phyloP scores from a whole-genome alignment of 2,113 vertebrate species.

The Echinops telfairi region DNA sequence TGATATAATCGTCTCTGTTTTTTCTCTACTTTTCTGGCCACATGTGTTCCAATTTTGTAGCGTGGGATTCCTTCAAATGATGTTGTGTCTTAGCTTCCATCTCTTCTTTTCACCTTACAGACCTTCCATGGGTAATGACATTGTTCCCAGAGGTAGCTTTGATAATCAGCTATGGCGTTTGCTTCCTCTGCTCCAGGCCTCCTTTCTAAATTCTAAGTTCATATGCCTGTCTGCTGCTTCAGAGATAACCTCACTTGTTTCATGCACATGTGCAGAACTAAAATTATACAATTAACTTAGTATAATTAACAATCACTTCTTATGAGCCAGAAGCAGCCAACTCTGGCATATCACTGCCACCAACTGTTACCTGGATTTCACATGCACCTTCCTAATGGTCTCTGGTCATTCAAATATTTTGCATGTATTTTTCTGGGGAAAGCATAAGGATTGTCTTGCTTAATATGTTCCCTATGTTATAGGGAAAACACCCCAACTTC shows the following conservation, averaged over 20 bases:
- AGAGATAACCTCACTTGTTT: neutral
- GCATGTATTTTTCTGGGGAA: neutral
- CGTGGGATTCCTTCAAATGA: neutral
- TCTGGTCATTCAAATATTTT: neutral
- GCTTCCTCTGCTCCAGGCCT: neutral
- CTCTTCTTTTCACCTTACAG: neutral
- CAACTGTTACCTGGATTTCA: neutral
- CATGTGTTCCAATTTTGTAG: neutral
- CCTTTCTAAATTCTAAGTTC: neutral
- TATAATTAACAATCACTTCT: neutral
- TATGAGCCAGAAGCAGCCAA: neutral
- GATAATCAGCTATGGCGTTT: neutral
- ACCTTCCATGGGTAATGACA: neutral
- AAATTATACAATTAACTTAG: neutral
- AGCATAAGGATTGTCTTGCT: neutral
- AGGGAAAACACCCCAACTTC: no score
- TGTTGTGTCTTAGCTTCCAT: neutral
- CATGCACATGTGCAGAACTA: neutral
- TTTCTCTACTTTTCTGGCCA: neutral
- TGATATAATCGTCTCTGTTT: neutral
- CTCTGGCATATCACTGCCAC: neutral
- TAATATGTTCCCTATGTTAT: neutral
- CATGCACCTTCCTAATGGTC: neutral
- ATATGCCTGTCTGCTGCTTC: neutral
- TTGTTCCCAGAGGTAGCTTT: neutral